These are phyloP conservation scores for Rhinatrema bivittatum DNA, from an alignment of 2,797 vertebrate species.

Conservation along the genomic window DNA sequence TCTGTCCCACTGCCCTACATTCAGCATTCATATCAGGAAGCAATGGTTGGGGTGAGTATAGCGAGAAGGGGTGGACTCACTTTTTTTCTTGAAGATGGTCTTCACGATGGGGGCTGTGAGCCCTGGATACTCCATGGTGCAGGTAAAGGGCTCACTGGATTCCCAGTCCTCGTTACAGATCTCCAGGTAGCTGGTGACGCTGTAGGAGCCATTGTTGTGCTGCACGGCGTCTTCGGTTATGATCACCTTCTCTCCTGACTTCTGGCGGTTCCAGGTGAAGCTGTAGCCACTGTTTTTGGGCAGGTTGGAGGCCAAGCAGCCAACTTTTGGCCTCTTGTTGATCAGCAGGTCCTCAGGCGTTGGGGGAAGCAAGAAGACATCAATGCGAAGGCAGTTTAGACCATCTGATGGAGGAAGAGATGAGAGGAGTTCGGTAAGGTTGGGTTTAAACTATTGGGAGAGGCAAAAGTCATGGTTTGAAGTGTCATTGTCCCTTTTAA, in stretches of 20 bases:
- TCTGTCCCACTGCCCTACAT: too few species aligned
- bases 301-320: not conserved
- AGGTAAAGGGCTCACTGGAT: not conserved
- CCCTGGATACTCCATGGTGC: not conserved
- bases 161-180: not conserved
- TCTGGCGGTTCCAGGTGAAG: not conserved
- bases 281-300: not conserved
- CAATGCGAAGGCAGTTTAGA: conserved; percentile 5
- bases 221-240: not conserved
- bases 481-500: too few species aligned
- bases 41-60: too few species aligned
- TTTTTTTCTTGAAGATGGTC: not conserved
- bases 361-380: not conserved
- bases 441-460: too few species aligned
- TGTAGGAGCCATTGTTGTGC: not conserved
- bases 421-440: too few species aligned
- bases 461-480: too few species aligned
- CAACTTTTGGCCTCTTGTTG: not conserved
- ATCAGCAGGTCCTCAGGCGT: conserved; percentile 2
- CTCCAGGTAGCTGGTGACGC: not conserved
- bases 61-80: too few species aligned
- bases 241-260: too few species aligned
- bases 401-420: not conserved
- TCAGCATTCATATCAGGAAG: too few species aligned
- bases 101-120: not conserved